Evolutionary conservation across 2,113 vertebrate genomes (phyloP).

Genomic region (Planiliza haematocheilus): DNA sequence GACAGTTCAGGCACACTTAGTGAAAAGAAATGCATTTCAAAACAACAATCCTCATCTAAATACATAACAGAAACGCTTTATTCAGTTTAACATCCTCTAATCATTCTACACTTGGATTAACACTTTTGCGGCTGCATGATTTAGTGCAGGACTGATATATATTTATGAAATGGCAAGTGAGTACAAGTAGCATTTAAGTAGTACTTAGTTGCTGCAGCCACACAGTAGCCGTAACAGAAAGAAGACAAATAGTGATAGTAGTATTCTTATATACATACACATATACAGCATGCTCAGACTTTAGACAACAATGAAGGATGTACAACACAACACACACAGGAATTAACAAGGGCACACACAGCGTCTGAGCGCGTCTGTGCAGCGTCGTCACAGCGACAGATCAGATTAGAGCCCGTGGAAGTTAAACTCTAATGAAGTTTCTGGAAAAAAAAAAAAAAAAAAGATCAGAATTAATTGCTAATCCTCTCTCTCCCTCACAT

Average conservation of each 20-base stretch:
- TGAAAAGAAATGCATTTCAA: no score
- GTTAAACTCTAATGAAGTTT: constrained; percentile 67
- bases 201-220: background rate
- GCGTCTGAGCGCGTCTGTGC: constrained; percentile 5
- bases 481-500: constrained; percentile 53
- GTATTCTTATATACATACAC: background rate
- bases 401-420: constrained; percentile 62
- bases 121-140: background rate
- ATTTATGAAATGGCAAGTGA: no score
- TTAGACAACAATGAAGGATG: background rate
- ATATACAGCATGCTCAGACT: background rate
- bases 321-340: background rate
- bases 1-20: no score
- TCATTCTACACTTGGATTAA: no score
- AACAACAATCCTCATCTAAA: no score
- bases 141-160: no score
- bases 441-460: constrained; percentile 22
- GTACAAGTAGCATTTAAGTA: background rate
- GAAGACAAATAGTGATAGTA: background rate
- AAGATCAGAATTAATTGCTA: constrained; percentile 69
- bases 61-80: no score
- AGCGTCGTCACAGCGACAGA: constrained; percentile 55
- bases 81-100: no score
- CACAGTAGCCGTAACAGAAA: no score
- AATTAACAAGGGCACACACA: constrained; percentile 17